A percentile compares a stretch with the other conserved stretches of the same genome.
Conservation (phyloP, 2,113 vertebrate genomes). For the Deroptyus accipitrinus region DNA sequence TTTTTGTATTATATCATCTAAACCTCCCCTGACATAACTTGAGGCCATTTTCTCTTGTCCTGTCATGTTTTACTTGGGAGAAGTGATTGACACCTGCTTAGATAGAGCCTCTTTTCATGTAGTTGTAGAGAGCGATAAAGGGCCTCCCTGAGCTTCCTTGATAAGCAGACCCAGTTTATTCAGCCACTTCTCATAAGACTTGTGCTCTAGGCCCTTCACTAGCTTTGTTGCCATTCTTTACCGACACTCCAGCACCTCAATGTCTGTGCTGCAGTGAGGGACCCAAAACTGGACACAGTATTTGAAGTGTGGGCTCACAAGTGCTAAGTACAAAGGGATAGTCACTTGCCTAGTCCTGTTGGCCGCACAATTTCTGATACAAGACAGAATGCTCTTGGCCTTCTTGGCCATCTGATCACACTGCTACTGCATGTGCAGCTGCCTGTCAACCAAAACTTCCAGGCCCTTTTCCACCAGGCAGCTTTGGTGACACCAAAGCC, state of each 20-base stretch:
- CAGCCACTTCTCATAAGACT: too few relatives aligned
- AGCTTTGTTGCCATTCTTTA: neutral
- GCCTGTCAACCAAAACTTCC: neutral
- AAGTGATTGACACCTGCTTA: accelerated
- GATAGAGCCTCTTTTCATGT: neutral
- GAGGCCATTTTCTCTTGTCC: neutral
- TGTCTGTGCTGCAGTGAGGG: neutral
- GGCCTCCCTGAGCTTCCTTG: accelerated
- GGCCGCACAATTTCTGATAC: accelerated
- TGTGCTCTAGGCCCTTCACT: neutral
- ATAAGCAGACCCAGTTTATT: neutral
- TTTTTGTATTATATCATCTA: neutral
- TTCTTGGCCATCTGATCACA: neutral
- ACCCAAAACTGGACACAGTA: neutral
- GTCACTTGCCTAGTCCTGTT: neutral
- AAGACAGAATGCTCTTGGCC: neutral
- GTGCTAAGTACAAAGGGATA: accelerated
- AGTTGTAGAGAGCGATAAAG: neutral
- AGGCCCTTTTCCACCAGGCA: neutral
- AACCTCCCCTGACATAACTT: neutral
- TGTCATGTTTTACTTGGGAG: neutral
- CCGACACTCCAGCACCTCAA: neutral
- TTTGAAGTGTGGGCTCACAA: accelerated
- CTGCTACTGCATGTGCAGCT: neutral
- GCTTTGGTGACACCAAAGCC: neutral